phyloP scores from a whole-genome alignment of 2,113 vertebrate genomes.

The Tenrec ecaudatus region DNA sequence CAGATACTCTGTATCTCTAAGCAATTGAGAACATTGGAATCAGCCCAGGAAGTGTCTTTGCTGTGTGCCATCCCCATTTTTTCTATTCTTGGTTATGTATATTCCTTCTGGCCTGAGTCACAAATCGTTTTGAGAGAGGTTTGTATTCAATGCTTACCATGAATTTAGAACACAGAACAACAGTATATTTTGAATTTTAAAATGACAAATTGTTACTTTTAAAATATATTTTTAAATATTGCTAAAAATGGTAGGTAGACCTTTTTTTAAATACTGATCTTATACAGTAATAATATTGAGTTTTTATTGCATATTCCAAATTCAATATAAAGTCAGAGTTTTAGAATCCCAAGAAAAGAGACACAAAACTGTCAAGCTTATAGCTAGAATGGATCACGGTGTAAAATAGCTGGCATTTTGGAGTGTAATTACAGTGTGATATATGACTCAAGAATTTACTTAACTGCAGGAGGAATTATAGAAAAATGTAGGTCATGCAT shows the following conservation, averaged over 20 bases:
- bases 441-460: conserved; percentile 20
- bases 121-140: not conserved
- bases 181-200: not conserved
- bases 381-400: not conserved
- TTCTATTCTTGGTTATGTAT: not conserved
- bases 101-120: not conserved
- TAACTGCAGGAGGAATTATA: conserved; percentile 22
- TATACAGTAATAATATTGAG: not conserved
- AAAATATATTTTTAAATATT: not conserved
- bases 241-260: not conserved
- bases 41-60: not conserved
- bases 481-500: not conserved
- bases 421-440: not conserved
- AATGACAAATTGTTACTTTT: not conserved
- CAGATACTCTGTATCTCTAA: not conserved
- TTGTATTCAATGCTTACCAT: not conserved
- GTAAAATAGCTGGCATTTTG: not conserved
- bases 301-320: not conserved
- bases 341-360: not conserved
- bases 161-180: not conserved
- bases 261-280: not conserved
- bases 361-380: not conserved
- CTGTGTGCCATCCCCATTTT: not conserved
- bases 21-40: not conserved
- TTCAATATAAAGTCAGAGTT: not conserved